Evolutionary conservation across 2,113 vertebrate genomes (phyloP).

Genomic region (Leuciscus idus): DNA sequence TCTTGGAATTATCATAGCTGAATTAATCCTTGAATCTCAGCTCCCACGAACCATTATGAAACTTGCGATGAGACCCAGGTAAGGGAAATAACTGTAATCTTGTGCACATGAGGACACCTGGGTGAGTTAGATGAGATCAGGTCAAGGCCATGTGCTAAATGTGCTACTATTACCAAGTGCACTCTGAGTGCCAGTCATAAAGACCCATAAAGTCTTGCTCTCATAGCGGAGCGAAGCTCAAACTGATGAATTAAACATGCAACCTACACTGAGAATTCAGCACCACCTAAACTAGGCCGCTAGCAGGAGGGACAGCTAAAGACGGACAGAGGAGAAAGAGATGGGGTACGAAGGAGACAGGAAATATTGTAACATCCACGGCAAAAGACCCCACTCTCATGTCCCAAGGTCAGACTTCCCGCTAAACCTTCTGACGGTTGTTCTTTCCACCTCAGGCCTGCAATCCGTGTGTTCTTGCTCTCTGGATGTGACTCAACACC

Average conservation of each 20-base stretch:
- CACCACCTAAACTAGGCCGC: conserved; percentile 44
- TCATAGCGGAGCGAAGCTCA: conserved; percentile 17
- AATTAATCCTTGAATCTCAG: background rate
- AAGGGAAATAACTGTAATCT: background rate
- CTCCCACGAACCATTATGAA: background rate
- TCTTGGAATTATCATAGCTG: background rate
- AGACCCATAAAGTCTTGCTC: conserved; percentile 44
- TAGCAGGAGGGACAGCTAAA: conserved; percentile 9
- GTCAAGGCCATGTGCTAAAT: conserved; percentile 12
- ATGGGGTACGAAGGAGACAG: background rate
- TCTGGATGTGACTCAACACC: conserved; percentile 1
- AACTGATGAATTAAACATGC: conserved; percentile 55
- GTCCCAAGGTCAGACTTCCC: conserved; percentile 46
- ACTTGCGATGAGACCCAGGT: background rate
- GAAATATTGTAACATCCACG: conserved; percentile 9
- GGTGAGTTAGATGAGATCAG: background rate
- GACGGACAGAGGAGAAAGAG: background rate
- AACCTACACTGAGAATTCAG: conserved; percentile 27
- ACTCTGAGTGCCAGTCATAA: background rate
- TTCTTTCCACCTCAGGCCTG: background rate
- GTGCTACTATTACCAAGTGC: conserved; percentile 12
- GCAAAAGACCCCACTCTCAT: background rate
- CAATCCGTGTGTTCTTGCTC: background rate
- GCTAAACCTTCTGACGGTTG: conserved; percentile 14
- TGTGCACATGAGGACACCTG: background rate